These are phyloP conservation scores for Syrista parreyssii DNA, from an alignment of 2,888 invertebrate genomes.

Conservation along the genomic window DNA sequence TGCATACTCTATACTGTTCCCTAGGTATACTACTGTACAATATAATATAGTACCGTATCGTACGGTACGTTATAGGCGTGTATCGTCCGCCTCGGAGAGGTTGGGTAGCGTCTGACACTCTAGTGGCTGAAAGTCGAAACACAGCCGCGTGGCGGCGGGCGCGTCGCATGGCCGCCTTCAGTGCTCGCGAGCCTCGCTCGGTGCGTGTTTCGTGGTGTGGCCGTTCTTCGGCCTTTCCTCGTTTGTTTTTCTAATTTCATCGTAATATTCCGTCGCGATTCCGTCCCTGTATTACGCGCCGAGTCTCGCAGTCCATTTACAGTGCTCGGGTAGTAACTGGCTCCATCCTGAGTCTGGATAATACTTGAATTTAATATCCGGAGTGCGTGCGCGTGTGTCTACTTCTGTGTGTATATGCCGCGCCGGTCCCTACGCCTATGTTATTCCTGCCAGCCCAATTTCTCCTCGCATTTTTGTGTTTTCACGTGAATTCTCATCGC, in stretches of 20 bases:
- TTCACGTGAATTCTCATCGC: background rate
- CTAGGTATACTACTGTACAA: background rate
- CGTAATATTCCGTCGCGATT: constrained; percentile 35
- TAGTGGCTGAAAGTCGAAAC: constrained; percentile 20
- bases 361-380: background rate
- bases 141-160: constrained; percentile 45
- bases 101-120: constrained; percentile 19
- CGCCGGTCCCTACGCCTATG: constrained; percentile 6
- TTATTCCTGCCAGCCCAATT: constrained; percentile 4
- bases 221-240: constrained; percentile 32
- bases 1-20: background rate
- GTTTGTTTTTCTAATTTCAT: constrained; percentile 22
- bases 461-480: background rate
- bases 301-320: background rate
- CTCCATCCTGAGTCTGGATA: background rate
- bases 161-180: constrained; percentile 60
- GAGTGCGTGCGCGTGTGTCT: constrained; percentile 13
- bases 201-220: constrained; percentile 55
- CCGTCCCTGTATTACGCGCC: constrained; percentile 12
- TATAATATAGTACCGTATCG: background rate
- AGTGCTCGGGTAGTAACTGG: background rate
- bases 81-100: constrained; percentile 14
- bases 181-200: constrained; percentile 61
- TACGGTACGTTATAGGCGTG: background rate
- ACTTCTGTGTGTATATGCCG: constrained; percentile 11